A percentile compares a stretch with the other conserved stretches of the same genome.
These are phyloP conservation scores for Montifringilla adamsi DNA, from an alignment of 2,113 vertebrate genomes.

Conservation along the genomic window DNA sequence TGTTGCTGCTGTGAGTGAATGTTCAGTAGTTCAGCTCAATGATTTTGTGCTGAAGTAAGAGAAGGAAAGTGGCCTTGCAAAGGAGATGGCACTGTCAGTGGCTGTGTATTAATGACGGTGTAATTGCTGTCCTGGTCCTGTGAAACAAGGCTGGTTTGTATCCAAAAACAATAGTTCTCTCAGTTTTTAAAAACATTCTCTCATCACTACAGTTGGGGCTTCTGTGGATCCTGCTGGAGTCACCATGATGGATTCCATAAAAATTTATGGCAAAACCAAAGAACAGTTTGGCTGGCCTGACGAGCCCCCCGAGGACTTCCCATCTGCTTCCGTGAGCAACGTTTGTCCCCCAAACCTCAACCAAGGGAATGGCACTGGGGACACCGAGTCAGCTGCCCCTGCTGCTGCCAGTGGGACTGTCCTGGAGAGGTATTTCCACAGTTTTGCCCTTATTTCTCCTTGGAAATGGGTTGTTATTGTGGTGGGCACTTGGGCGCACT, in stretches of 20 bases:
- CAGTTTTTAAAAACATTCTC: neutral
- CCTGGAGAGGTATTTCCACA: constrained; percentile 85
- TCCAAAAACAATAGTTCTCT: neutral
- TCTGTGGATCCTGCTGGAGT: constrained; percentile 97
- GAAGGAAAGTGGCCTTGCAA: neutral
- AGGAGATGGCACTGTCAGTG: neutral
- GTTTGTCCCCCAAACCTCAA: constrained; percentile 92
- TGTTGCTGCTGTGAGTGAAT: neutral
- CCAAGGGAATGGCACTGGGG: constrained; percentile 85
- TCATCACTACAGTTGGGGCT: constrained; percentile 82
- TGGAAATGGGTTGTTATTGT: neutral
- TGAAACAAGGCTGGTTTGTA: neutral
- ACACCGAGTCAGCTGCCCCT: constrained; percentile 82
- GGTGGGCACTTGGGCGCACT: neutral
- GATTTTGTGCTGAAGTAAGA: neutral
- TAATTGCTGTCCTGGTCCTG: neutral
- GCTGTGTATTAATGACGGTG: neutral
- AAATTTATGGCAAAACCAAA: constrained; percentile 99
- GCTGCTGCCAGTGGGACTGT: constrained; percentile 84
- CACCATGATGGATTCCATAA: constrained; percentile 98
- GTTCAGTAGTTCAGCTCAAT: neutral
- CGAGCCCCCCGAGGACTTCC: constrained; percentile 95
- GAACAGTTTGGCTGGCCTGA: constrained; percentile 99
- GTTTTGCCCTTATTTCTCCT: neutral
- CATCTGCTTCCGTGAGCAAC: constrained; percentile 90